Conservation (phyloP, 2,888 invertebrate genomes). For the Apotomis turbidana region DNA sequence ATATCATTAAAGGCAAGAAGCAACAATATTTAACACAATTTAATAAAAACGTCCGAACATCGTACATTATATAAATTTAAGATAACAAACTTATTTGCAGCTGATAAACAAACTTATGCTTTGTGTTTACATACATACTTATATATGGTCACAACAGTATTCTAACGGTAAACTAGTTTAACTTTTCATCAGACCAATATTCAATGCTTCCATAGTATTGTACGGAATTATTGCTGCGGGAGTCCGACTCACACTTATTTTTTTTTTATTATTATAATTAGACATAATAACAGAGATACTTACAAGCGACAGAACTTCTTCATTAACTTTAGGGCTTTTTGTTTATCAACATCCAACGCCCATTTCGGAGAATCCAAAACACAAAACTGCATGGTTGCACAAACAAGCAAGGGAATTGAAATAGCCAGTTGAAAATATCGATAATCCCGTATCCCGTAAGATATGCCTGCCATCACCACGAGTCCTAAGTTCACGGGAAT, state of each 20-base stretch:
- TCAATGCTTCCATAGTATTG: no score
- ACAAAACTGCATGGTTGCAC: slow-evolving; percentile 54
- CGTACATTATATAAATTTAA: no score
- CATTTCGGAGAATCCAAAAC: slow-evolving; percentile 71
- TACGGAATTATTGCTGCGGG: no score
- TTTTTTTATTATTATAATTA: background rate
- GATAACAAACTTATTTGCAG: no score
- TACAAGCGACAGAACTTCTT: slow-evolving; percentile 63
- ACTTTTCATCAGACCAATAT: no score
- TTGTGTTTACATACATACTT: no score
- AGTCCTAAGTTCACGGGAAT: slow-evolving; percentile 68
- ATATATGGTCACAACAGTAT: no score
- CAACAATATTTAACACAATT: no score
- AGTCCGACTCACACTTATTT: slow-evolving; percentile 47
- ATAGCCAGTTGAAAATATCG: slow-evolving; percentile 64
- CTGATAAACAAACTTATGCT: no score
- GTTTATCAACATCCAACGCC: slow-evolving; percentile 63
- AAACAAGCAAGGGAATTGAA: slow-evolving; percentile 64
- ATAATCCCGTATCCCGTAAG: slow-evolving; percentile 64
- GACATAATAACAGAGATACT: slow-evolving; percentile 47
- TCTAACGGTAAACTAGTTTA: no score
- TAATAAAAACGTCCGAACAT: no score
- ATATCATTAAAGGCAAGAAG: no score
- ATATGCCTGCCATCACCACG: slow-evolving; percentile 61
- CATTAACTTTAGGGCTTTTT: slow-evolving; percentile 59